Conservation (phyloP, 2,113 vertebrate species). For the Phrynocephalus versicolor region DNA sequence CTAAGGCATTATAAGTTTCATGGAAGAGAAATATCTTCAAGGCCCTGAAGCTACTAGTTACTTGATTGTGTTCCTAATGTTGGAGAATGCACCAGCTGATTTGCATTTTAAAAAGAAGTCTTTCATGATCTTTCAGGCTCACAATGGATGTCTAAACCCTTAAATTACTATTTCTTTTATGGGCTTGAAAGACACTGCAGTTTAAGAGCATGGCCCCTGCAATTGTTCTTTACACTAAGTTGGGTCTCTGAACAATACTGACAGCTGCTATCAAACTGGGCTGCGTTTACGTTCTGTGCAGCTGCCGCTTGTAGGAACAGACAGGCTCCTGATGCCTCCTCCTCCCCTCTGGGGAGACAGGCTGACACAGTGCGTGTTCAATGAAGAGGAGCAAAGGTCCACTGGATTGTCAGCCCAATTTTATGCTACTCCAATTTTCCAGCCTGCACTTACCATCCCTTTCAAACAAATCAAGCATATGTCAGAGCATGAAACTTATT, state of each 20-base stretch:
- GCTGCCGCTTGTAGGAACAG: conserved; percentile 79
- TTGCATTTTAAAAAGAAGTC: conserved; percentile 72
- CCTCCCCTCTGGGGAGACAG: conserved; percentile 77
- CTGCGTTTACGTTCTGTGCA: conserved; percentile 69
- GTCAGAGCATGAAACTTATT: conserved; percentile 84
- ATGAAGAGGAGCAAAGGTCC: conserved; percentile 75
- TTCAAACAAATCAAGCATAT: conserved; percentile 87
- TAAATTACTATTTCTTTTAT: conserved; percentile 81
- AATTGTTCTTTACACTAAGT: conserved; percentile 79
- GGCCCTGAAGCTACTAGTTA: conserved; percentile 21
- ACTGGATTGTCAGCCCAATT: conserved; percentile 80
- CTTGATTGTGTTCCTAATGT: conserved; percentile 51
- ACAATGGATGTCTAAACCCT: conserved; percentile 78
- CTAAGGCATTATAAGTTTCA: conserved; percentile 37
- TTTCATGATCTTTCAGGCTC: conserved; percentile 73
- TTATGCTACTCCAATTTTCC: conserved; percentile 83
- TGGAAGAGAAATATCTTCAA: conserved; percentile 35
- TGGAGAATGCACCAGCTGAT: conserved; percentile 58
- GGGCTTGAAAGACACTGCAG: conserved; percentile 74
- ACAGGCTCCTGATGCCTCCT: conserved; percentile 70
- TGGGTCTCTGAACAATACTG: conserved; percentile 87
- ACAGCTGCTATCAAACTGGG: conserved; percentile 92
- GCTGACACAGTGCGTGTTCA: conserved; percentile 77
- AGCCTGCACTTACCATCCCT: conserved; percentile 74
- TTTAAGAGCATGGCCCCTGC: conserved; percentile 71